These are phyloP conservation scores for Onychomys arenicola DNA, from an alignment of 2,797 vertebrate species.

Conservation along the genomic window DNA sequence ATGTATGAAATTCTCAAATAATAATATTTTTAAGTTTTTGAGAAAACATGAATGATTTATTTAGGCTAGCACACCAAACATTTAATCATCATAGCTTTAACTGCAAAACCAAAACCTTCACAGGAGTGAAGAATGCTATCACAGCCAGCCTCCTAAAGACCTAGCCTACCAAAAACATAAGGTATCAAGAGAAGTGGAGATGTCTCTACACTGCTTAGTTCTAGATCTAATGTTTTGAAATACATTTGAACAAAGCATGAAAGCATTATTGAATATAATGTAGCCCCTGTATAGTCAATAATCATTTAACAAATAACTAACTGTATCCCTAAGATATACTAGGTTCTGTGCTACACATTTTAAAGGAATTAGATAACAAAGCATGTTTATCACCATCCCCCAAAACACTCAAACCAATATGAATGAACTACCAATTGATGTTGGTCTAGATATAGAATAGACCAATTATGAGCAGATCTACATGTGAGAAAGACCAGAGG, in stretches of 20 bases:
- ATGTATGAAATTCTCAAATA: neutral
- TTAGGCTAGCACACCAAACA: neutral
- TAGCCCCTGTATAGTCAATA: no score
- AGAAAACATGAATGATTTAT: constrained; percentile 32
- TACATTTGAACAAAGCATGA: neutral
- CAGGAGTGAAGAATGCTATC: neutral
- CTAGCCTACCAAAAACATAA: neutral
- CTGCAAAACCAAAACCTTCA: neutral
- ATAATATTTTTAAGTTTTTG: neutral
- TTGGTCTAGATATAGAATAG: neutral
- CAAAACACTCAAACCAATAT: neutral
- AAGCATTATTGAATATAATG: neutral
- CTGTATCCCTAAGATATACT: neutral
- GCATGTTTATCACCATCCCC: neutral
- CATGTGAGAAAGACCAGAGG: neutral
- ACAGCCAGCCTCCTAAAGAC: neutral
- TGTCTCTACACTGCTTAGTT: neutral
- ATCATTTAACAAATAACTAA: neutral
- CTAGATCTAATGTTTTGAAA: neutral
- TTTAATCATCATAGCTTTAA: constrained; percentile 13
- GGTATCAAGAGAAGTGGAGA: neutral
- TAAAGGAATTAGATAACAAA: neutral
- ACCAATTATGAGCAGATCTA: neutral
- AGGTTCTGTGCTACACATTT: neutral
- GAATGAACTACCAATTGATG: neutral